Evolutionary conservation across 64 coral and sea anemone species (phyloP), one percentile per base, ranked within the genome.

Genomic region (Montipora foliosa): DNA sequence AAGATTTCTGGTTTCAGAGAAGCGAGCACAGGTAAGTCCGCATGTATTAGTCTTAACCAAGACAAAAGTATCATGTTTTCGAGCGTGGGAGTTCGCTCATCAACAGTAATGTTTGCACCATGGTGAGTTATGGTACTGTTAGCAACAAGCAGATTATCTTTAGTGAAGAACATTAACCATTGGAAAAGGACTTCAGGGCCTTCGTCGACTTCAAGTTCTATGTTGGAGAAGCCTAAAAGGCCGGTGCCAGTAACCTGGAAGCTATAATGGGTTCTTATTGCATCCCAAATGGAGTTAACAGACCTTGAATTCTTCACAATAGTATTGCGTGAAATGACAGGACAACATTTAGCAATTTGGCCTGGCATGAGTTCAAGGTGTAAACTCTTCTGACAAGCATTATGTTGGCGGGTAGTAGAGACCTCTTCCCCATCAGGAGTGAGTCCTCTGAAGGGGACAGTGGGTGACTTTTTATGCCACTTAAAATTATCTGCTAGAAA

Each of bases 291-390:
- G 49, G 60, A 67, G 5, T 21, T 70, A 5, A 87, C 44, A 3
- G 67, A 87, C 11, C 44, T 74, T 4, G 44, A 87, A 57, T 74
- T 84, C 19, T 84, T 84, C 12, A 84, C 53, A 9, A 66, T 84
- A 6, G 81, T 17, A n/a, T 67, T 66, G 13, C 53, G 5, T 4
- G 24, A 66, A 68, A 84, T 66, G 15, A 87, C 49, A n/a, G 67
- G 66, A n/a, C 60, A 60, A 67, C 37, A 87, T 2, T 87, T 73
- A 17, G 84, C 84, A 4, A 74, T 73, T 74, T 87, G 67, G 44
- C 64, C 67, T 2, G 74, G 37, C 84, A 87, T 73, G n/a, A 73
- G 37, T 51, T 87, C 84, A 4, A 87, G 61, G 46, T 87, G 67
- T 21, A 62, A 7, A 13, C 8, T 24, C 19, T 87, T 87, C 61